Evolutionary conservation across 2,888 invertebrate species (phyloP), one percentile per base, ranked within the genome.

Genomic region (Habroteleia sp.): DNA sequence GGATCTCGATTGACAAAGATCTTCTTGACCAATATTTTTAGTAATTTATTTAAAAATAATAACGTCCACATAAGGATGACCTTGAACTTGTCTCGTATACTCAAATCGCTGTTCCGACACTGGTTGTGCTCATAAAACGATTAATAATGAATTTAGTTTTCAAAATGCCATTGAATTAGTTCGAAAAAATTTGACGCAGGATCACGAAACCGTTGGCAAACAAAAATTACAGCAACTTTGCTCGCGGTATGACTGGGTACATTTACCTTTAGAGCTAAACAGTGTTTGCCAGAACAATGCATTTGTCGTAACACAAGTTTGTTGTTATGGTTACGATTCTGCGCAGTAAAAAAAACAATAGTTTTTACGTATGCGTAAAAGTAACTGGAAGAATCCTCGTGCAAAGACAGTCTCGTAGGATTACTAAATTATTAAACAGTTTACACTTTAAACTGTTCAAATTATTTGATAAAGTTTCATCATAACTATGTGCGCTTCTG

Each of bases 41-140:
- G 73, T 50, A 83, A 72, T 37, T 81, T 73, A 39, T 68, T 78
- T 7, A 85, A 52, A 14, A 85, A 62, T 31, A 86, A 23, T 31
- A 83, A 46, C 31, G 77, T 83, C 83, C 83, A 85, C 85, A 84
- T 86, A 77, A 33, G 60, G 23, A 7, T 58, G 46, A 65, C 75
- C 75, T 75, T 75, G 75, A 75, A 75, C 75, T 75, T 75, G 69
- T 56, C 54, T 37, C 37, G 25, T 35, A 6, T 16, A 33, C 20
- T 58, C 16, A 33, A 69, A 42, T 8, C 25, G 25, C 33, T 29
- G 27, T 33, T 16, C 20, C 20, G 4, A 2, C 25, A 7, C 5
- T 1, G 25, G 25, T 25, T 25, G 5, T 25, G 2, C 20, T 20
- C 4, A 20, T 20, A 20, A 4, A 20, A 20, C 4, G 20, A 20